A percentile compares a stretch with the other conserved stretches of the same genome.
Conservation (phyloP, 2,888 invertebrate genomes). For the Mylabris sibirica region DNA sequence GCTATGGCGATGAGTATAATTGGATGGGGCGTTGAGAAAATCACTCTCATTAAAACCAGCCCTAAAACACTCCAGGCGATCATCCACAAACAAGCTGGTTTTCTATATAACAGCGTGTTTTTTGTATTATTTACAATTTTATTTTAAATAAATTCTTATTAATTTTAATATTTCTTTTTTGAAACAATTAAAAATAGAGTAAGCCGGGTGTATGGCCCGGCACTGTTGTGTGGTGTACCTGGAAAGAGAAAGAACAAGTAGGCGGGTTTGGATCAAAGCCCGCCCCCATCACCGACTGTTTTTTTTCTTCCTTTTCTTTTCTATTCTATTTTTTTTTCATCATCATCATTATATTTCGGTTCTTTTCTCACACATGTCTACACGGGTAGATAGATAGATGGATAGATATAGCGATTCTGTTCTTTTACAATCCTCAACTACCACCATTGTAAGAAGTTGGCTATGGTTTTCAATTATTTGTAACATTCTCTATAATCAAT, state of each 20-base stretch:
- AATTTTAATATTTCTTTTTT: background rate
- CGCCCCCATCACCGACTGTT: slow-evolving; percentile 51
- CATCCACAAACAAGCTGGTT: slow-evolving; percentile 10
- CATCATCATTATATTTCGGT: background rate
- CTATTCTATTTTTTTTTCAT: background rate
- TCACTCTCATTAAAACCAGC: slow-evolving; percentile 47
- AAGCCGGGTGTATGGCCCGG: background rate
- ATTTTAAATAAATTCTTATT: background rate
- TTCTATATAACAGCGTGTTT: slow-evolving; percentile 7
- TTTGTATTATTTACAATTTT: slow-evolving; percentile 4
- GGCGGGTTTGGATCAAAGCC: slow-evolving; percentile 52
- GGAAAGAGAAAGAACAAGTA: slow-evolving; percentile 36
- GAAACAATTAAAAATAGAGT: background rate
- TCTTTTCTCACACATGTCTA: background rate
- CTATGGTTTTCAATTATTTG: slow-evolving; percentile 14
- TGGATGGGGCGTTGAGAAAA: slow-evolving; percentile 54
- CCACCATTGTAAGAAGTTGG: slow-evolving; percentile 2
- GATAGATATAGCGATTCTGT: background rate
- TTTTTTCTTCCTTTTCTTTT: slow-evolving; percentile 52
- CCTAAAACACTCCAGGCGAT: slow-evolving; percentile 39
- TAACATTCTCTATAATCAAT: slow-evolving; percentile 8
- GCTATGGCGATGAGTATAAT: slow-evolving; percentile 52
- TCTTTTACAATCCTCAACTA: background rate
- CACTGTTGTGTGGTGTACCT: background rate
- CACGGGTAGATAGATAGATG: background rate